Conservation (phyloP, 2,797 vertebrate species). For the Scleropages formosus region DNA sequence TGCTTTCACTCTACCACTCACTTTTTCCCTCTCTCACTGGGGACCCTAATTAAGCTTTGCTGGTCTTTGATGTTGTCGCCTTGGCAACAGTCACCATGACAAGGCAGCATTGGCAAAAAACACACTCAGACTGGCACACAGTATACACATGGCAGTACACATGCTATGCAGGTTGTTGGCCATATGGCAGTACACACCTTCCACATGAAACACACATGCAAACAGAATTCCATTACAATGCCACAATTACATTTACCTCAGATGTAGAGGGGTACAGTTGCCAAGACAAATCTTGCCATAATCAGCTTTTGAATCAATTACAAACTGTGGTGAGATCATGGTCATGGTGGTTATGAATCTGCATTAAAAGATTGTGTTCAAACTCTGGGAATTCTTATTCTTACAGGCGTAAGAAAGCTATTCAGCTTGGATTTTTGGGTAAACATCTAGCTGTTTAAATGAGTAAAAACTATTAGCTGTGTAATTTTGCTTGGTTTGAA, state of each 20-base stretch:
- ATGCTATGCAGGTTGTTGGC: constrained; percentile 10
- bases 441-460: not conserved
- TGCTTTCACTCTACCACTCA: constrained; percentile 45
- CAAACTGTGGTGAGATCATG: not conserved
- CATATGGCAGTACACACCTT: constrained; percentile 30
- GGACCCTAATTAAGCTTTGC: constrained; percentile 81
- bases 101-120: constrained; percentile 67
- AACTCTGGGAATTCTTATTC: not conserved
- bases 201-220: constrained; percentile 29
- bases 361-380: not conserved
- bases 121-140: constrained; percentile 40
- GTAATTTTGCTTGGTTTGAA: constrained; percentile 12
- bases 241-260: not conserved
- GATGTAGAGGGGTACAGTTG: not conserved
- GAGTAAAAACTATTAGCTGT: constrained; percentile 16
- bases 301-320: not conserved
- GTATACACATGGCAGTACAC: constrained; percentile 37
- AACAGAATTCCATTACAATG: not conserved
- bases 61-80: constrained; percentile 81
- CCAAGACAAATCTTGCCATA: not conserved
- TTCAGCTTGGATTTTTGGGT: constrained; percentile 9
- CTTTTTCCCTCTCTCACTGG: constrained; percentile 61
- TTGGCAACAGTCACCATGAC: constrained; percentile 85
- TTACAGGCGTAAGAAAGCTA: constrained; percentile 8
- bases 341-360: too few species aligned